phyloP scores from a whole-genome alignment of 2,113 vertebrate genomes.

The Helogale parvula region DNA sequence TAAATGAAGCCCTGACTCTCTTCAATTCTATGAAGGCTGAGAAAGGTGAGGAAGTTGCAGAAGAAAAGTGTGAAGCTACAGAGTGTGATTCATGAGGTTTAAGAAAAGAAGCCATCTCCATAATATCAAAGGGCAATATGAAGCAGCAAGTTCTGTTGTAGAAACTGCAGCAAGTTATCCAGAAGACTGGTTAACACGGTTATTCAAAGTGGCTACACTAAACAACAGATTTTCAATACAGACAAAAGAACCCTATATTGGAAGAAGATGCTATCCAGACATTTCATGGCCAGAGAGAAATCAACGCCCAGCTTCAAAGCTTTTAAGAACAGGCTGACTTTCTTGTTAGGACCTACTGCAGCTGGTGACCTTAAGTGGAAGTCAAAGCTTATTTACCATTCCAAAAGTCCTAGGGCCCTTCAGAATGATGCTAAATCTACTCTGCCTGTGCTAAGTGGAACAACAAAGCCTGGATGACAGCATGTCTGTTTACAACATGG shows the following conservation, averaged over 20 bases:
- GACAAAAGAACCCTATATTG: background rate
- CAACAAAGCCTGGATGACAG: background rate
- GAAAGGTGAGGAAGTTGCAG: background rate
- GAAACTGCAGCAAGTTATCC: background rate
- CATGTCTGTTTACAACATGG: background rate
- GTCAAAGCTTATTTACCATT: background rate
- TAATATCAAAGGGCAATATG: background rate
- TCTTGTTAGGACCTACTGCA: background rate
- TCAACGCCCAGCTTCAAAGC: background rate
- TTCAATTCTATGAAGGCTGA: background rate
- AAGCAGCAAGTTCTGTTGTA: background rate
- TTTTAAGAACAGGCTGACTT: background rate
- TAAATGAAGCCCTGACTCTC: background rate
- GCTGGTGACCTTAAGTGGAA: background rate
- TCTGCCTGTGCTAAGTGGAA: background rate
- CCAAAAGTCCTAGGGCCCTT: background rate
- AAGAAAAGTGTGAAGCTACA: background rate
- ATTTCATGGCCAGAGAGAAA: background rate
- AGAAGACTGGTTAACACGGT: background rate
- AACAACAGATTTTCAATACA: background rate
- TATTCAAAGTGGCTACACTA: background rate
- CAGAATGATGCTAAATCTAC: background rate
- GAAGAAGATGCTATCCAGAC: background rate
- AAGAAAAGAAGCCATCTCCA: background rate
- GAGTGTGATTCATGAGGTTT: background rate